A percentile compares a stretch with the other conserved stretches of the same genome.
Evolutionary conservation across 2,888 invertebrate species (phyloP).

Genomic region (Oscheius onirici): DNA sequence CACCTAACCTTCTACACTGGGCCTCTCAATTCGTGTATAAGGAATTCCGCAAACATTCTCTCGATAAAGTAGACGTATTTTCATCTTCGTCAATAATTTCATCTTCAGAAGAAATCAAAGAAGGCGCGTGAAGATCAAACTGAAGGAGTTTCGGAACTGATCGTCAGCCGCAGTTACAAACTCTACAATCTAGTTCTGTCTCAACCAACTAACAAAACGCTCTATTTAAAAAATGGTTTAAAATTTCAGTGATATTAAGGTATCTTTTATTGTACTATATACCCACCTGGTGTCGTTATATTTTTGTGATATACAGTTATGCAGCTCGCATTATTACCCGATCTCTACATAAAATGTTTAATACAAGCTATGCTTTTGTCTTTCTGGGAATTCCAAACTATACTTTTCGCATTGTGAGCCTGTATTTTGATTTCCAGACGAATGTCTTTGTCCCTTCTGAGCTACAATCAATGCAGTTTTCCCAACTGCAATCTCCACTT

Average conservation of each 20-base stretch:
- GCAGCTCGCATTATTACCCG: no score
- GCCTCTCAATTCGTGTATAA: not conserved
- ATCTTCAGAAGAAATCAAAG: conserved; percentile 4
- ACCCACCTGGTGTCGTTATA: no score
- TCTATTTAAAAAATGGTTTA: no score
- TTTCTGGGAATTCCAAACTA: no score
- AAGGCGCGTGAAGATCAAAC: not conserved
- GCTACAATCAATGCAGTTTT: conserved; percentile 36
- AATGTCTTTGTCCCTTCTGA: conserved; percentile 32
- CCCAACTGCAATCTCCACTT: conserved; percentile 44
- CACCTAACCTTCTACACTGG: conserved; percentile 42
- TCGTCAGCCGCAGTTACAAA: conserved; percentile 8
- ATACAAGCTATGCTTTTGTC: not conserved
- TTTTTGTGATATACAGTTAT: no score
- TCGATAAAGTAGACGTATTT: not conserved
- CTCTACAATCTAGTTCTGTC: not conserved
- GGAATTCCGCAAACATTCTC: not conserved
- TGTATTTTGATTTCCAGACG: not conserved
- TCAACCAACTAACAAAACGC: not conserved
- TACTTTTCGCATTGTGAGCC: no score
- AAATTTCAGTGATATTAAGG: no score
- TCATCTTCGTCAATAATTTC: not conserved
- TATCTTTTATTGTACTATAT: no score
- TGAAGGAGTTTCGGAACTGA: not conserved
- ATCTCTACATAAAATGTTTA: no score